Base-by-base conservation (phyloP, 1,140 invertebrate species). In the Drosophila bocqueti region DNA sequence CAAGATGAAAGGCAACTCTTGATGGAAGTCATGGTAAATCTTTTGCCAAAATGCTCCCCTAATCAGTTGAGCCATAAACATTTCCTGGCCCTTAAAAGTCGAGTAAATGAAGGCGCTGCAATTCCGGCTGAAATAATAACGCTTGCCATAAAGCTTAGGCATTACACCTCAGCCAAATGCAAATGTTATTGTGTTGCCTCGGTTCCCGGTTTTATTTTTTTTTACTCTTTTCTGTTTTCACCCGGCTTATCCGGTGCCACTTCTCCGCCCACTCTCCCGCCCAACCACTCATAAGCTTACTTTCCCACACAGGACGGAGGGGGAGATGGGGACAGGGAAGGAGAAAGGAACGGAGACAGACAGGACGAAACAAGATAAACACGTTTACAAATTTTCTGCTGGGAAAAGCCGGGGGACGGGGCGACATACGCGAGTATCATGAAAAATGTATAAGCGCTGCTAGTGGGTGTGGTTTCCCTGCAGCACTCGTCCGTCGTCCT, bases 401-500 rank as follows among this genome's bases (percentile, higher is more conserved):
- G 26, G 40, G 59, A 45, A 31, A 9, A 31, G 31, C 2, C 31
- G 31, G 8, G 7, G 29, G 31, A 31, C 21, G 46, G 21, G 6
- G 21, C 40, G 11, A 65, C 31, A 58, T 24, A 68, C 60, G 54
- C 68, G 58, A 66, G 68, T 78, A 69, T 83, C 79, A 86, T 85
- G 79, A 72, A 83, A 85, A 86, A 86, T 85, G 60, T 86, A 83
- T 64, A 67, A 76, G 66, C 63, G 50, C 18, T 64, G 78, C 60
- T 77, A 81, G 45, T 68, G 63, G 59, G 63, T 61, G 62, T 64
- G 66, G 60, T 45, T 63, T 61, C 21, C 47, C 52, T 40, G 54
- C 49, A 13, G 31, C 68, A 36, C 46, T 31, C 43, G 29, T 43
- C 18, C 16, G 50, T 11, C 8, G 36, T 46, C 36, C 29, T 9